Evolutionary conservation across 2,113 vertebrate genomes (phyloP).

Genomic region (Malurus alboscapulatus): DNA sequence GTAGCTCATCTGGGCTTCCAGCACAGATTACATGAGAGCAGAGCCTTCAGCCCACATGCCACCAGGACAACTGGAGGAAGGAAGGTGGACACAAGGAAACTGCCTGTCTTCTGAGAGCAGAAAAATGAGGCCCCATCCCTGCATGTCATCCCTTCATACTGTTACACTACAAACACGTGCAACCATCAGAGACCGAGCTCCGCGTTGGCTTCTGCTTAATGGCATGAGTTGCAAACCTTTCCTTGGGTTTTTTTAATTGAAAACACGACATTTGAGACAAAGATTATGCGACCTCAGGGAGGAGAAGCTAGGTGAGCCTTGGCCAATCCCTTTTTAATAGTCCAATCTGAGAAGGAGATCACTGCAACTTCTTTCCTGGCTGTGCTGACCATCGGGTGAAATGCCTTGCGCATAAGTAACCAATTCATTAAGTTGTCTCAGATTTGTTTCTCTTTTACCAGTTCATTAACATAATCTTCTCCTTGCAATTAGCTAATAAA

Average conservation of each 20-base stretch:
- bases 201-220: neutral
- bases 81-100: neutral
- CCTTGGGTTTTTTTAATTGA: neutral
- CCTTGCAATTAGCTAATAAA: neutral
- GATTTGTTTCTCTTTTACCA: neutral
- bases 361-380: neutral
- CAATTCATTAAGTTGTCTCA: neutral
- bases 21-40: neutral
- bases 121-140: neutral
- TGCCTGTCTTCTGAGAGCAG: neutral
- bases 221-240: neutral
- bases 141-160: neutral
- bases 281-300: neutral
- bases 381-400: neutral
- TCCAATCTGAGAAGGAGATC: neutral
- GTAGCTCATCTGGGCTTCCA: conserved; percentile 4
- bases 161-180: neutral
- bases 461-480: conserved; percentile 3
- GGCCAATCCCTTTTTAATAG: neutral
- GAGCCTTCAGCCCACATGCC: neutral
- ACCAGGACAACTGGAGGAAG: neutral
- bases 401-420: neutral
- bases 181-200: neutral
- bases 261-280: neutral
- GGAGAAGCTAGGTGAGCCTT: neutral